These are phyloP conservation scores for Apodemia zela DNA, from an alignment of 2,888 invertebrate genomes.

Conservation along the genomic window DNA sequence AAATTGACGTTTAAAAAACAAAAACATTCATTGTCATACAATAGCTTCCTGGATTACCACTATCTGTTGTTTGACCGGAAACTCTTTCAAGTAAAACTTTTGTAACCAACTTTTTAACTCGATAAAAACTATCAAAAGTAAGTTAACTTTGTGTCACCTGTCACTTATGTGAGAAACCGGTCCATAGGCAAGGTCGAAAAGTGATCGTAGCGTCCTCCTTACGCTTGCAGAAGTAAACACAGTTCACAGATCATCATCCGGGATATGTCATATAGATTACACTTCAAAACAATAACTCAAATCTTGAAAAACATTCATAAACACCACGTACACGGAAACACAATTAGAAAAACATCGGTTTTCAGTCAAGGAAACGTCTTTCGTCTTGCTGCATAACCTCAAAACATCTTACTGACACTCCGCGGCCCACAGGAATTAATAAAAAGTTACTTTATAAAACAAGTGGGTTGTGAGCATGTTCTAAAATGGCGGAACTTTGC, in stretches of 20 bases:
- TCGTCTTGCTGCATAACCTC: conserved; percentile 73
- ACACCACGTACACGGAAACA: conserved; percentile 43
- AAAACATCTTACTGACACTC: conserved; percentile 80
- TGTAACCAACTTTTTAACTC: conserved; percentile 61
- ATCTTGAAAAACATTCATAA: conserved; percentile 60
- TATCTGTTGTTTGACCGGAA: conserved; percentile 25
- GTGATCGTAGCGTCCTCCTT: conserved; percentile 55
- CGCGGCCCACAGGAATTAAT: conserved; percentile 81
- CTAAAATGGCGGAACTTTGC: conserved; percentile 82
- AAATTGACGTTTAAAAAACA: background rate
- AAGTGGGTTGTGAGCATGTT: conserved; percentile 82
- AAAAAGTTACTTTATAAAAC: conserved; percentile 82
- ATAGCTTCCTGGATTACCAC: background rate
- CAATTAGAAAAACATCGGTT: conserved; percentile 49
- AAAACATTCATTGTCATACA: background rate
- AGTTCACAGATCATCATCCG: conserved; percentile 67
- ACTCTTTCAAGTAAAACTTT: conserved; percentile 65
- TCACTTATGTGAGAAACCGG: conserved; percentile 43
- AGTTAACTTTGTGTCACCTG: conserved; percentile 61
- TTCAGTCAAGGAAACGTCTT: conserved; percentile 62
- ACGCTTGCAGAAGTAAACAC: conserved; percentile 73
- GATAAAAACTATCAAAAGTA: conserved; percentile 56
- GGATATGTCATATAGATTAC: conserved; percentile 64
- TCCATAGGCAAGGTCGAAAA: conserved; percentile 57
- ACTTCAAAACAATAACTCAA: conserved; percentile 74